Conservation (phyloP, 2,113 vertebrate species). For the Acrocephalus kingi region DNA sequence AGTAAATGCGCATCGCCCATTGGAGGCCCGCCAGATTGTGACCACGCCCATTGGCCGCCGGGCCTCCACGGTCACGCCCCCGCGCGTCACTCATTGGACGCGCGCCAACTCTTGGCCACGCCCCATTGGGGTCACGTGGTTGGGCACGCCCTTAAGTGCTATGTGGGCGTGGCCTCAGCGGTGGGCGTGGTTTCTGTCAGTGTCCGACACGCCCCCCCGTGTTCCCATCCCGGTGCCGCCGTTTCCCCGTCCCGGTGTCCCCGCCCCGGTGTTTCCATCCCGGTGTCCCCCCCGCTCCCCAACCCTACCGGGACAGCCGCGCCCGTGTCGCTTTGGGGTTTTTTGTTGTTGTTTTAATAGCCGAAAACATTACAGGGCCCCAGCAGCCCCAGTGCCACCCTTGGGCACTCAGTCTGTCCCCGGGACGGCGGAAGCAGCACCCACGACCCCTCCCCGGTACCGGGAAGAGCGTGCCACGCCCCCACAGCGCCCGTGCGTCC, state of each 20-base stretch:
- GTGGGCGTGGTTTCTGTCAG: not conserved
- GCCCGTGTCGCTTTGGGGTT: fast-evolving
- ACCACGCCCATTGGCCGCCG: not conserved
- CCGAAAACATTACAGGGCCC: not conserved
- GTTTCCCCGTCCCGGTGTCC: too few relatives aligned
- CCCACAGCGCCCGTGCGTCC: not conserved
- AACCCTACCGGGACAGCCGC: not conserved
- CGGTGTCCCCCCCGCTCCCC: too few relatives aligned
- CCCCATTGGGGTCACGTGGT: not conserved
- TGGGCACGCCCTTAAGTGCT: fast-evolving
- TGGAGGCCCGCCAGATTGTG: not conserved
- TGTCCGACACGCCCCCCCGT: too few relatives aligned
- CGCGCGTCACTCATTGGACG: fast-evolving
- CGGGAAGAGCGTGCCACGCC: too few relatives aligned
- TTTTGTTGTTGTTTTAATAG: not conserved
- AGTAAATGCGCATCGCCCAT: not conserved
- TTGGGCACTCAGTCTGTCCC: not conserved
- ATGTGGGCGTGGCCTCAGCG: fast-evolving
- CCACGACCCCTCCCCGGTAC: not conserved
- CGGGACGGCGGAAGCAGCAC: not conserved
- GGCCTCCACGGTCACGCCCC: fast-evolving
- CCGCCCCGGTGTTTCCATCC: not conserved
- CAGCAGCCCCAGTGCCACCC: not conserved
- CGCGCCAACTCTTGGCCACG: fast-evolving
- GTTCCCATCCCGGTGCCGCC: too few relatives aligned